Evolutionary conservation across 2,797 vertebrate genomes (phyloP).

Genomic region (Anomalospiza imberbis): DNA sequence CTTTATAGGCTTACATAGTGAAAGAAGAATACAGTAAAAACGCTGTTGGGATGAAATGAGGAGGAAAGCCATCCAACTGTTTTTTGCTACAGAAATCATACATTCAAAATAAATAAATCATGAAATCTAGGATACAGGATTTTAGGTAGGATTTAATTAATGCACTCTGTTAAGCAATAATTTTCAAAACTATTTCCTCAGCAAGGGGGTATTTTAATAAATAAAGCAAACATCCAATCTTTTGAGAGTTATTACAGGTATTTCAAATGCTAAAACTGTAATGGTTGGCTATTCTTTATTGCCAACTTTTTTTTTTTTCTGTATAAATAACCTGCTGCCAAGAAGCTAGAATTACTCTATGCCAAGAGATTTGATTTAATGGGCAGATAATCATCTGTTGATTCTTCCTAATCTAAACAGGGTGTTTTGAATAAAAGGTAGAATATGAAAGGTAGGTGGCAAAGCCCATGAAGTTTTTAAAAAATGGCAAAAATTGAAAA

Average conservation of each 20-base stretch:
- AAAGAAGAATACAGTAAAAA: neutral
- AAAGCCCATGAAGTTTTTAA: neutral
- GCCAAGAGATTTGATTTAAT: conserved; percentile 54
- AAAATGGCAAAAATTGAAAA: neutral
- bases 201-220: conserved; percentile 6
- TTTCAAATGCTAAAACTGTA: conserved; percentile 16
- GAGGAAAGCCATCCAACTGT: neutral
- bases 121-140: neutral
- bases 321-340: conserved; percentile 39
- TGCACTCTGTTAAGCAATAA: neutral
- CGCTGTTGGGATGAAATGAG: neutral
- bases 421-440: conserved; percentile 15
- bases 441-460: neutral
- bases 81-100: conserved; percentile 28
- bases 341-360: neutral
- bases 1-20: neutral
- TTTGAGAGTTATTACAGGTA: conserved; percentile 30
- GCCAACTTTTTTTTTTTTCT: conserved; percentile 41
- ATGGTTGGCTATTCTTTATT: conserved; percentile 30
- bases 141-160: conserved; percentile 30
- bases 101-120: conserved; percentile 19
- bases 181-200: conserved; percentile 13
- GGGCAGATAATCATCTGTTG: conserved; percentile 38
- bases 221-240: neutral
- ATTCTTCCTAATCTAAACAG: conserved; percentile 32